phyloP scores from a whole-genome alignment of 1,140 invertebrate genomes.

The Pygmarrhopalites habei region DNA sequence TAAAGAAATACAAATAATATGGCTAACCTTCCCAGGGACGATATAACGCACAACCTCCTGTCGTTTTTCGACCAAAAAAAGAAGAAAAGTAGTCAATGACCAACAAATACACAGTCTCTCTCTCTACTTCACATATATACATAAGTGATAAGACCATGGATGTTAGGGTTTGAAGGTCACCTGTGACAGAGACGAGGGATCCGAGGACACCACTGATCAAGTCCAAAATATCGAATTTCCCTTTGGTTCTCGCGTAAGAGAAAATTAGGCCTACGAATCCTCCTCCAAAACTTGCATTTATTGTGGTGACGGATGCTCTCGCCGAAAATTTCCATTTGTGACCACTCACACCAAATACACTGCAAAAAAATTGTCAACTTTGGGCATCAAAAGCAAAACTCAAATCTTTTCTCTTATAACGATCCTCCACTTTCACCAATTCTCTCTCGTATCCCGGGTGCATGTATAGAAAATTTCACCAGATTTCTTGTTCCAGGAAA shows the following conservation, averaged over 20 bases:
- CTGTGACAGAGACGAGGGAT: conserved; percentile 50
- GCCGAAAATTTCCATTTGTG: conserved; percentile 51
- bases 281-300: conserved; percentile 50
- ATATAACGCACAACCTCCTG: conserved; percentile 50
- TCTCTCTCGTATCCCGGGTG: too few species aligned
- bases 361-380: conserved; percentile 26
- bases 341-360: conserved; percentile 50
- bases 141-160: too few species aligned
- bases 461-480: too few species aligned
- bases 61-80: too few species aligned
- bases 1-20: too few species aligned
- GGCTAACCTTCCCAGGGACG: conserved; percentile 51
- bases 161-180: too few species aligned
- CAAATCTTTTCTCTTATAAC: too few species aligned
- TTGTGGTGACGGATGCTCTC: conserved; percentile 49
- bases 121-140: too few species aligned
- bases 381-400: background rate
- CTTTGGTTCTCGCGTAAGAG: conserved; percentile 44
- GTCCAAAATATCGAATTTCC: conserved; percentile 46
- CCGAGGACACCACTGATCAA: conserved; percentile 51
- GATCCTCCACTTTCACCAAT: too few species aligned
- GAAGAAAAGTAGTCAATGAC: too few species aligned
- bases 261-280: conserved; percentile 47
- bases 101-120: too few species aligned
- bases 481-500: too few species aligned